Evolutionary conservation across 2,888 invertebrate species (phyloP), one percentile per base, ranked within the genome.

Genomic region (Dioctria linearis): DNA sequence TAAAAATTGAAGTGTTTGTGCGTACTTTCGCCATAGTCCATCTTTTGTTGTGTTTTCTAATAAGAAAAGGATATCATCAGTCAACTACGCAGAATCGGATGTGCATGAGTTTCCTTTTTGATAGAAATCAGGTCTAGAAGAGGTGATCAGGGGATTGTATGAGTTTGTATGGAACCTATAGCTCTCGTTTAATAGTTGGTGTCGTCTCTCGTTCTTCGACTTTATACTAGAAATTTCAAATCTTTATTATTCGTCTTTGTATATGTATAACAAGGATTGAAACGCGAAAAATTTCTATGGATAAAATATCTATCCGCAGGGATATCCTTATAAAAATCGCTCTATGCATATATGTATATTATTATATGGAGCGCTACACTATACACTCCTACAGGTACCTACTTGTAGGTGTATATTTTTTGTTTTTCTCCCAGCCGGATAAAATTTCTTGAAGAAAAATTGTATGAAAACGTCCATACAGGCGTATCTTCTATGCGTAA

Each of bases 301-400:
- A 11, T 42, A 9, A 40, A 11, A 54, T n/a, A 46, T 40, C 43
- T 40, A 57, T 54, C 40, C 43, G 25, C 42, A 42, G 59, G 57
- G 59, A 75, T 59, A 59, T 57, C 39, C 11, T 39, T 63, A 46
- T 25, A 25, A 25, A 25, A 25, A 25, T 25, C 25, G 25, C 25
- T 25, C 0, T 2, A 25, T 25, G 25, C 25, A 25, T 25, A 25
- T 25, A 25, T 25, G n/a, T n/a, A n/a, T n/a, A 0, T 25, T 25
- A 25, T 25, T 25, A 25, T 25, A 25, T 25, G 25, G 25, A 25
- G 25, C 25, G 25, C 1, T 25, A 25, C 61, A 63, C 49, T 39
- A n/a, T n/a, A 63, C 75, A 75, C 75, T 37, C 76, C 46, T 63
- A 39, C 76, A 76, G 76, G 76, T 76, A 76, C 37, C 4, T 49